Conservation (phyloP, 2,113 vertebrate genomes). For the Brachyhypopomus occidentalis region DNA sequence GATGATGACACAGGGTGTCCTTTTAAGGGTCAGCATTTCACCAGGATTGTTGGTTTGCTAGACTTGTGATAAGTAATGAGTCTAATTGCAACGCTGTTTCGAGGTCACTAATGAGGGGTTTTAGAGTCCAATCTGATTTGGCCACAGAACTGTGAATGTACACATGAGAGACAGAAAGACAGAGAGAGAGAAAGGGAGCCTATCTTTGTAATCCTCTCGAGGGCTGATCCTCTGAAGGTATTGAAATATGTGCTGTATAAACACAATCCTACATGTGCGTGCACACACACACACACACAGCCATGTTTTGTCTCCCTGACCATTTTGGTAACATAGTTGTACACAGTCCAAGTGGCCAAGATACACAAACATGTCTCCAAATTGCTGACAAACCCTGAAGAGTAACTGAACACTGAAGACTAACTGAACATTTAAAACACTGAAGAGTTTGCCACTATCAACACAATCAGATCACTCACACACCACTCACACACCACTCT, state of each 20-base stretch:
- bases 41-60: neutral
- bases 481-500: too few species aligned
- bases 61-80: slow-evolving; percentile 6
- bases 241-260: slow-evolving; percentile 71
- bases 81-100: slow-evolving; percentile 1
- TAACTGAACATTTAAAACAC: too few species aligned
- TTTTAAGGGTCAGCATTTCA: too few species aligned
- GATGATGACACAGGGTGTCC: neutral
- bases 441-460: too few species aligned
- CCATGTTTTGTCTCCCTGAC: too few species aligned
- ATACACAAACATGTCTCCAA: too few species aligned
- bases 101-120: slow-evolving; percentile 17
- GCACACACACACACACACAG: slow-evolving; percentile 42
- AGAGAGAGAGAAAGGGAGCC: neutral
- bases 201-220: slow-evolving; percentile 53
- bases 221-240: slow-evolving; percentile 61
- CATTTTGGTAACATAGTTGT: too few species aligned
- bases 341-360: too few species aligned
- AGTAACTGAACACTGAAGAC: too few species aligned
- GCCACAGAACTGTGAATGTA: neutral
- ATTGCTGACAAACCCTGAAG: too few species aligned
- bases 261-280: slow-evolving; percentile 55
- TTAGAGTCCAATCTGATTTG: slow-evolving; percentile 36
- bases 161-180: neutral
- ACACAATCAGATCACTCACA: too few species aligned